A percentile compares a stretch with the other conserved stretches of the same genome.
phyloP scores from a whole-genome alignment of 1,140 invertebrate genomes.

The Xylocopa sonorina region DNA sequence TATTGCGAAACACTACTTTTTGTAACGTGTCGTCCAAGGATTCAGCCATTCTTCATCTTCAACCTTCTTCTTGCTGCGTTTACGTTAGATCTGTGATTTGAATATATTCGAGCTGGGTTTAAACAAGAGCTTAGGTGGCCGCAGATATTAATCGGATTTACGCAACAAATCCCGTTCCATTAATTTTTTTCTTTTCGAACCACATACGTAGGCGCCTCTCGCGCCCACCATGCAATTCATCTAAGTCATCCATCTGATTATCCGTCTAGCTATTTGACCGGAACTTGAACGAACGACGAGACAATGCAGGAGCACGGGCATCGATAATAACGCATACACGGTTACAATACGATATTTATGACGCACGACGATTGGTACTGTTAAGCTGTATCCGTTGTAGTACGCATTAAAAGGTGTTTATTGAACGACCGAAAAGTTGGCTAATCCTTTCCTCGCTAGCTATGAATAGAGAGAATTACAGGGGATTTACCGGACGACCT shows the following conservation, averaged over 20 bases:
- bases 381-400: background rate
- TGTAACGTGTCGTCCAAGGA: too few species aligned
- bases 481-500: background rate
- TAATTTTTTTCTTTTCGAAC: background rate
- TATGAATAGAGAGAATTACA: constrained; percentile 4
- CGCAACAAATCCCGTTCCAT: constrained; percentile 1
- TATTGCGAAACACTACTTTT: too few species aligned
- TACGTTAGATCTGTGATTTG: background rate
- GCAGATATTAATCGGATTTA: background rate
- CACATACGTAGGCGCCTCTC: constrained; percentile 17
- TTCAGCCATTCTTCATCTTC: too few species aligned
- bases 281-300: background rate
- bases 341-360: constrained; percentile 18
- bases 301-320: background rate
- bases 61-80: too few species aligned
- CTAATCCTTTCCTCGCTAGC: constrained; percentile 5
- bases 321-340: constrained; percentile 11
- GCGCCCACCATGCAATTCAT: constrained; percentile 23
- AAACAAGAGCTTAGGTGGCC: background rate
- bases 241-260: constrained; percentile 26
- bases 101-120: too few species aligned
- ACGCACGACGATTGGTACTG: background rate
- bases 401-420: background rate
- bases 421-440: background rate
- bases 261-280: constrained; percentile 9